These are phyloP conservation scores for Acipenser ruthenus DNA, from an alignment of 2,797 vertebrate genomes.

Conservation along the genomic window DNA sequence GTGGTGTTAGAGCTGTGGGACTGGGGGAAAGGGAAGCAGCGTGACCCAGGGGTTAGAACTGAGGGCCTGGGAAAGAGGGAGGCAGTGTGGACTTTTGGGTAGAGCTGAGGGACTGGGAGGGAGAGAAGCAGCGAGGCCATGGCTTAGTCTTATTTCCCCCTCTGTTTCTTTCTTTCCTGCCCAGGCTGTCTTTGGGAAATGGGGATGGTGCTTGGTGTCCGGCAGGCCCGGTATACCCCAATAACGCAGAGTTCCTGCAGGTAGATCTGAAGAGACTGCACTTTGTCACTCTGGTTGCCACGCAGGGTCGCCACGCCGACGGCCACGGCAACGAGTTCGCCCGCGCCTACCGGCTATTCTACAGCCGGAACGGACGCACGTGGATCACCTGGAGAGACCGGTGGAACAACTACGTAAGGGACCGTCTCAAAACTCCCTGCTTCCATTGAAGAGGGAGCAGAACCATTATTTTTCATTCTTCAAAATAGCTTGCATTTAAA, in stretches of 20 bases:
- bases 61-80: no score
- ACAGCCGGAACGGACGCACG: conserved; percentile 75
- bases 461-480: no score
- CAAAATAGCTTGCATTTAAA: no score
- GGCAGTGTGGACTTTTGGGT: no score
- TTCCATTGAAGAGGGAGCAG: no score
- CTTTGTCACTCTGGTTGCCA: conserved; percentile 83
- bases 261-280: conserved; percentile 74
- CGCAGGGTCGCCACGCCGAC: conserved; percentile 84
- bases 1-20: no score
- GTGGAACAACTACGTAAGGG: conserved; percentile 73
- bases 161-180: conserved; percentile 8
- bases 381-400: conserved; percentile 89
- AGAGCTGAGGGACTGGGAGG: no score
- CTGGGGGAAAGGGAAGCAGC: no score
- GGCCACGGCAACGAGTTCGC: conserved; percentile 86
- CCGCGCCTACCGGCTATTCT: conserved; percentile 71
- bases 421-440: no score
- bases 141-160: neutral
- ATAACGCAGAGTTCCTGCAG: conserved; percentile 79
- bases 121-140: no score
- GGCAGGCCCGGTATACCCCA: conserved; percentile 70
- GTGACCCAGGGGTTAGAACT: no score
- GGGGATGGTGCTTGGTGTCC: conserved; percentile 94
- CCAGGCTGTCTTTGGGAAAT: conserved; percentile 75